Conservation (phyloP, 2,797 vertebrate species). For the Sebastes baramenuke region DNA sequence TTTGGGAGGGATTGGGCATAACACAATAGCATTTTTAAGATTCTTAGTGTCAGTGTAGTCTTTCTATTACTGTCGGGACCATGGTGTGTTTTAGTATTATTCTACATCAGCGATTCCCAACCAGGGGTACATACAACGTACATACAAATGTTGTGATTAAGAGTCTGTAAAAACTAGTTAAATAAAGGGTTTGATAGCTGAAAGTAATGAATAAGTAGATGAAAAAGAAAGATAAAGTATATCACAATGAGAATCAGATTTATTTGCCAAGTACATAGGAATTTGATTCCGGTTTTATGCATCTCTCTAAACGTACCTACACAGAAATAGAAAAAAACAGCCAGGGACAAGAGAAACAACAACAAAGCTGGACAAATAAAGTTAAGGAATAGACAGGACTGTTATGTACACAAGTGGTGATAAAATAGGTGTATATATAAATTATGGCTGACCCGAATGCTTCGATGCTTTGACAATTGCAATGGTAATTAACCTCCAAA, state of each 20-base stretch:
- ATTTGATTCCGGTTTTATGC: too few relatives aligned
- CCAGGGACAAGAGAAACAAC: too few relatives aligned
- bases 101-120: not conserved
- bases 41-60: constrained; percentile 7
- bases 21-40: constrained; percentile 25
- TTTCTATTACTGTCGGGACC: not conserved
- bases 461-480: accelerated
- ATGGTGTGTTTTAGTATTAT: not conserved
- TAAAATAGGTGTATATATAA: too few relatives aligned
- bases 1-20: not conserved
- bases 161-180: not conserved
- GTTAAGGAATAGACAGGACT: too few relatives aligned
- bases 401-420: too few relatives aligned
- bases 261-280: too few relatives aligned
- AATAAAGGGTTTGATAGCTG: not conserved
- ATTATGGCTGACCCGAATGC: too few relatives aligned
- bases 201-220: not conserved
- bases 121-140: not conserved
- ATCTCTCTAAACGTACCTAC: too few relatives aligned
- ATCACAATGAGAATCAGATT: not conserved
- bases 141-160: not conserved
- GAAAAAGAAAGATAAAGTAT: not conserved
- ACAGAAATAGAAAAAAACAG: too few relatives aligned
- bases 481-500: too few relatives aligned
- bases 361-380: too few relatives aligned